Evolutionary conservation across 2,113 vertebrate genomes (phyloP).

Genomic region (Cyprinus carpio): DNA sequence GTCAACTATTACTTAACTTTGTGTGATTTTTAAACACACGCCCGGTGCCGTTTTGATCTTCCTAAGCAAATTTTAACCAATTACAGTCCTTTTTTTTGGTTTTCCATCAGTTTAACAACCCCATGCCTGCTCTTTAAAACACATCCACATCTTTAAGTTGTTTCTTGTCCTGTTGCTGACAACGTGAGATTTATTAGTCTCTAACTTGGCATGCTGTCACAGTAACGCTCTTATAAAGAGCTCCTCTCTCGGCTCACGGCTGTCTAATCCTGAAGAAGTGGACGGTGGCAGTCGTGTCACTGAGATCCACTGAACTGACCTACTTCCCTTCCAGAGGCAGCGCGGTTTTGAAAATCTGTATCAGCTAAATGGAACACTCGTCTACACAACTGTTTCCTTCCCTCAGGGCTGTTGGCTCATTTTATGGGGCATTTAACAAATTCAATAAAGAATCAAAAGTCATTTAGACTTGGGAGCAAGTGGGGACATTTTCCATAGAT

Average conservation of each 20-base stretch:
- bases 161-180: constrained; percentile 18
- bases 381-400: constrained; percentile 69
- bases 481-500: constrained; percentile 63
- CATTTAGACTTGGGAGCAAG: constrained; percentile 70
- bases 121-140: neutral
- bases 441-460: constrained; percentile 70
- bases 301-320: constrained; percentile 70
- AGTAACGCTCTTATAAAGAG: constrained; percentile 1
- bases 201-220: constrained; percentile 28
- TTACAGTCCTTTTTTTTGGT: neutral
- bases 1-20: neutral
- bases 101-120: neutral
- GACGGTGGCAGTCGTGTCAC: constrained; percentile 70
- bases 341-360: constrained; percentile 63
- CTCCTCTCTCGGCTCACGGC: neutral
- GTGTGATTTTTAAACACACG: neutral
- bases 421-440: constrained; percentile 74
- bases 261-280: constrained; percentile 33
- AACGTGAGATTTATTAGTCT: constrained; percentile 35
- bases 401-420: constrained; percentile 65
- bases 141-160: constrained; percentile 10
- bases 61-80: neutral
- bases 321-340: constrained; percentile 66
- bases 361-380: constrained; percentile 73
- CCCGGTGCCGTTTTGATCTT: neutral